phyloP scores from a whole-genome alignment of 2,888 invertebrate genomes.

The Lasioglossum malachurum region DNA sequence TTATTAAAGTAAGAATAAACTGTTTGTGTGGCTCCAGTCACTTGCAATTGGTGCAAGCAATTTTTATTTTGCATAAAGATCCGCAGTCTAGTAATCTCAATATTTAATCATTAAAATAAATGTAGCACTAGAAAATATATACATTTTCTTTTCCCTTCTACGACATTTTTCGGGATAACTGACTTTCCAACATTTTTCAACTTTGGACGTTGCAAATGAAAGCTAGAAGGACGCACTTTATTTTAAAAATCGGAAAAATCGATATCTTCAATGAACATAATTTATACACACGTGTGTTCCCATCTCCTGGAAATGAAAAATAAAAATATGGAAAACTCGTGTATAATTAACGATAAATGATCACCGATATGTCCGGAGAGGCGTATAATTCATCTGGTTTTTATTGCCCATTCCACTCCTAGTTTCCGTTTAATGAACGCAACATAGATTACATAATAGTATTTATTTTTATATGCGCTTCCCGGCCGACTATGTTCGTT shows the following conservation, averaged over 20 bases:
- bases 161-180: neutral
- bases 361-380: constrained; percentile 4
- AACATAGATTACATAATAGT: neutral
- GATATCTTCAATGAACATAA: neutral
- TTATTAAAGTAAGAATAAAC: no score
- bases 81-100: no score
- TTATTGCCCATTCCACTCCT: neutral
- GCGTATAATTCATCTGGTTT: neutral
- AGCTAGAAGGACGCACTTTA: neutral
- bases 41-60: no score
- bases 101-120: no score
- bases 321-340: neutral
- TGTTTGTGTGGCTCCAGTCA: no score
- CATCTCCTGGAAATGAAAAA: neutral
- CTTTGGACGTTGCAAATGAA: neutral
- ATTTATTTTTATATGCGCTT: neutral
- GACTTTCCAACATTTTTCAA: neutral
- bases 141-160: no score
- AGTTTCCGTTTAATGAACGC: neutral
- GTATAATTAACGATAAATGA: constrained; percentile 18
- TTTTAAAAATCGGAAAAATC: neutral
- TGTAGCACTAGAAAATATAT: no score
- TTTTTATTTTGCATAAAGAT: no score
- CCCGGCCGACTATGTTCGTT: constrained; percentile 3
- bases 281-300: neutral